Evolutionary conservation across 2,797 vertebrate species (phyloP).

Genomic region (Platalea minor): DNA sequence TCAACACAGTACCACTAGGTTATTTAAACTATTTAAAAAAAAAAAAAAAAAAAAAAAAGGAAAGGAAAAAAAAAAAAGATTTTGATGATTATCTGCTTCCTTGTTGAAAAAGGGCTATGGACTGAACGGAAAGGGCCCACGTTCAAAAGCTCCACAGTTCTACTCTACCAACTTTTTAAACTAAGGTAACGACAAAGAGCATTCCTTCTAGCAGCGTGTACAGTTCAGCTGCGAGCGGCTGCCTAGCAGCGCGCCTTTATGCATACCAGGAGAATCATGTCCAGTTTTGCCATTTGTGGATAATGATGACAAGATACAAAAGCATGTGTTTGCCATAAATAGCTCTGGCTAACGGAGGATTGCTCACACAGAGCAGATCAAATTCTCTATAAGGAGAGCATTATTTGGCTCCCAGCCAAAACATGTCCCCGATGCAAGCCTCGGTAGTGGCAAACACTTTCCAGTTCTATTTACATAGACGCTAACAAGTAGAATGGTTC

Average conservation of each 20-base stretch:
- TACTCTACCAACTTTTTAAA: conserved; percentile 28
- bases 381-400: conserved; percentile 86
- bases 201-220: conserved; percentile 62
- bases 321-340: conserved; percentile 94
- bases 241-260: conserved; percentile 70
- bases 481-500: conserved; percentile 46
- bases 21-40: background rate
- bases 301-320: conserved; percentile 91
- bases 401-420: conserved; percentile 73
- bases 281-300: conserved; percentile 91
- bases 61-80: no score
- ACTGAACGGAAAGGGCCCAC: background rate
- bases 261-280: conserved; percentile 81
- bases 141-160: background rate
- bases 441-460: conserved; percentile 61
- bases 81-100: background rate
- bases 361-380: conserved; percentile 84
- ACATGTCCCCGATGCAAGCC: conserved; percentile 70
- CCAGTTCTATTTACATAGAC: conserved; percentile 67
- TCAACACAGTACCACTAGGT: background rate
- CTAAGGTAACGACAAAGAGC: conserved; percentile 57
- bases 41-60: background rate
- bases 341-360: conserved; percentile 85
- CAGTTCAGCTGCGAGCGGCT: conserved; percentile 63
- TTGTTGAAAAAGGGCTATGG: background rate